Percentiles rank a stretch among this genome's conserved stretches.
These are phyloP conservation scores for Melanophora roralis DNA, from an alignment of 2,888 invertebrate genomes.

Conservation along the genomic window DNA sequence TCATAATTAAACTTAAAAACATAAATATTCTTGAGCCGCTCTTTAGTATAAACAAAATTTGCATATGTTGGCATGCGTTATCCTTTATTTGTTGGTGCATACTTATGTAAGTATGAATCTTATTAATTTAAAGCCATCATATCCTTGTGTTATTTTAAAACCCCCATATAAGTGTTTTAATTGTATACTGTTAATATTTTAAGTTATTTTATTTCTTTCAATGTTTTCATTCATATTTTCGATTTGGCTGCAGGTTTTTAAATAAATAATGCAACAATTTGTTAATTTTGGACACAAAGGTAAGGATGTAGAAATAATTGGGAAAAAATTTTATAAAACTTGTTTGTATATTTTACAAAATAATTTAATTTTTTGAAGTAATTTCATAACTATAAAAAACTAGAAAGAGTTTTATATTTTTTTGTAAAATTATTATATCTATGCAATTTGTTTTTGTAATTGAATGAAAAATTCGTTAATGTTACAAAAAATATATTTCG, in stretches of 20 bases:
- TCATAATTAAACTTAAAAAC: no score
- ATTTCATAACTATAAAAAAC: no score
- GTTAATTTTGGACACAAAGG: slow-evolving; percentile 37
- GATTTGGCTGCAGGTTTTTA: slow-evolving; percentile 43
- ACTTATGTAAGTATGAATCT: slow-evolving; percentile 7
- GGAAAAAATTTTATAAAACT: background rate
- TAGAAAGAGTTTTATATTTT: no score
- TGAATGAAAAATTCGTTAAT: no score
- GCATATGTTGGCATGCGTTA: background rate
- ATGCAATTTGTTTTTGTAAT: no score
- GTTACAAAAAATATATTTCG: no score
- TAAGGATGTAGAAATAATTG: slow-evolving; percentile 51
- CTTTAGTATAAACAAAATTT: background rate
- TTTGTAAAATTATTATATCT: no score
- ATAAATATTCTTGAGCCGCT: background rate
- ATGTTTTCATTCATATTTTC: slow-evolving; percentile 4
- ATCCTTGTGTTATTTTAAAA: slow-evolving; percentile 52
- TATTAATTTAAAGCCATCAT: slow-evolving; percentile 52
- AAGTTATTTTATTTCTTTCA: slow-evolving; percentile 40
- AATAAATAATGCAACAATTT: slow-evolving; percentile 57
- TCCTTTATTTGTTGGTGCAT: background rate
- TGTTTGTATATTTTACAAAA: no score
- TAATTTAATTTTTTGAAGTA: no score
- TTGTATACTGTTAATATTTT: slow-evolving; percentile 54
- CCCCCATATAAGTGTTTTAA: slow-evolving; percentile 50